Percentiles rank a stretch among this genome's conserved stretches.
phyloP scores from a whole-genome alignment of 2,797 vertebrate genomes.

The Pseudocheirus occidentalis region DNA sequence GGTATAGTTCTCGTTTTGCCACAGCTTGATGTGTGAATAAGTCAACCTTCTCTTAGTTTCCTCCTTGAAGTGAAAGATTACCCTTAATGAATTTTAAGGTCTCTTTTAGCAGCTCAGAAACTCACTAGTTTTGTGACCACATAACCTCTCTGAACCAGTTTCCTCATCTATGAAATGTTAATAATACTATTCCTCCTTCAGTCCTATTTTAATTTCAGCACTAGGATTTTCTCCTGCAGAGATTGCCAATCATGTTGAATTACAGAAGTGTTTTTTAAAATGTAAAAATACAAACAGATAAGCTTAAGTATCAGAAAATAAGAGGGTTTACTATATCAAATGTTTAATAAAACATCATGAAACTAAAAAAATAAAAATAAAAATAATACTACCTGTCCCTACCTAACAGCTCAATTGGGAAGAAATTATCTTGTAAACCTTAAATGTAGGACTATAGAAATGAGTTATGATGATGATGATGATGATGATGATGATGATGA shows the following conservation, averaged over 20 bases:
- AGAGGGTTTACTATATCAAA: conserved; percentile 51
- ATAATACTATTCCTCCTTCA: background rate
- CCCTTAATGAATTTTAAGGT: background rate
- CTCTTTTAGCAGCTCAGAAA: conserved; percentile 6
- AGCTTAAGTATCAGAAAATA: conserved; percentile 45
- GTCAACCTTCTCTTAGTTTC: background rate
- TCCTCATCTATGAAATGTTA: conserved; percentile 46
- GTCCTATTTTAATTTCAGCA: background rate
- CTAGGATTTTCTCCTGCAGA: conserved; percentile 59
- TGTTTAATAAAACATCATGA: conserved; percentile 60
- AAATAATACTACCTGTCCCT: conserved; percentile 16
- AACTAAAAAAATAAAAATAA: too few species aligned
- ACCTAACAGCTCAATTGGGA: background rate
- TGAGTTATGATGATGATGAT: background rate
- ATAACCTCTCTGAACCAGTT: conserved; percentile 36
- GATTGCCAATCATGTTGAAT: conserved; percentile 61
- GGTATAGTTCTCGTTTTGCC: background rate
- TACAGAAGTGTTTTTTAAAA: conserved; percentile 53
- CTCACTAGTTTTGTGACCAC: background rate
- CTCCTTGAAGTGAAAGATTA: background rate
- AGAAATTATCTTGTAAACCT: background rate
- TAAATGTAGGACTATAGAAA: background rate
- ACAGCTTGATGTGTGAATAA: conserved; percentile 15
- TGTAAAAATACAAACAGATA: conserved; percentile 28
- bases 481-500: background rate